Base-by-base conservation (phyloP, 1,140 invertebrate genomes). In the Drosophila arizonae region DNA sequence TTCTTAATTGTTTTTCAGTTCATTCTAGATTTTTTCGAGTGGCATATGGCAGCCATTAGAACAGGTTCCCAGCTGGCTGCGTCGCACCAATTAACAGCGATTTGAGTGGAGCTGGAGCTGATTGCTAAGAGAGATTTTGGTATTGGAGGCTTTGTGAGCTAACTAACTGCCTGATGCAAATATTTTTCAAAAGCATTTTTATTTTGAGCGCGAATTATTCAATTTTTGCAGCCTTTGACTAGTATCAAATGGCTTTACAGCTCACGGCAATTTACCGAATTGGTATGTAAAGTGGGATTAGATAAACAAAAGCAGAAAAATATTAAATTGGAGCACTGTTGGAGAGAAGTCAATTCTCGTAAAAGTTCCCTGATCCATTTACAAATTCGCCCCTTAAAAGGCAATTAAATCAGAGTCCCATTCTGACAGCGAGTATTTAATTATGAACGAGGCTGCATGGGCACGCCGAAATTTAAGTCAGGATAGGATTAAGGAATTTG, bases 401-500 rank as follows among this genome's bases (percentile, higher is more conserved):
- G 45, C 39, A 61, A 69, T 62, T n/a, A 62, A 8, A 36, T 17
- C 10, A 8, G 39, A 56, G 26, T 64, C 33, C 10, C n/a, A 62
- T 62, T 39, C 21, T 4, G 13, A n/a, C 39, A 56, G 62, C 55
- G 48, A 63, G 60, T 41, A 28, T 41, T 60, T 24, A 60, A 60
- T 68, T 30, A 43, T 33, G 36, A 1, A 15, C 15, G 36, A 43
- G 5, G 36, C 50, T 54, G 52, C 50, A 66, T 50, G 58, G 66
- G 45, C 58, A 63, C 72, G 65, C 63, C 50, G 57, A 36, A 54
- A 51, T 50, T 39, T 48, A 60, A 50, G 69, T 81, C 76, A 45
- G 60, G 21, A 10, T 36, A 63, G 63, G 76, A 55, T 76, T 66
- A 58, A 65, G 75, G 71, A 69, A 78, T 82, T 82, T 78, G 56